Evolutionary conservation across 2,888 invertebrate genomes (phyloP).

Genomic region (Labia minor): DNA sequence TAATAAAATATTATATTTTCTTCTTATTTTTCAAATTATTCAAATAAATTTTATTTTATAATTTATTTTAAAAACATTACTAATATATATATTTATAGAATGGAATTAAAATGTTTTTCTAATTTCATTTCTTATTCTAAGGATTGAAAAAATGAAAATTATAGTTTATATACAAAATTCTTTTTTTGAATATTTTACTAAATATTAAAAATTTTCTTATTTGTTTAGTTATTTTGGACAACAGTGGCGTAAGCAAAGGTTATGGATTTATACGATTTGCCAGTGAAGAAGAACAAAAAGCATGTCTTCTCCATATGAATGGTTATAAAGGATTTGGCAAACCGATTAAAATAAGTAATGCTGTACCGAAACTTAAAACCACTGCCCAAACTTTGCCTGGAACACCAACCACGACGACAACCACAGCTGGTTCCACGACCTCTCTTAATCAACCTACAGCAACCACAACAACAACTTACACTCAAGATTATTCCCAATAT

Average conservation of each 20-base stretch:
- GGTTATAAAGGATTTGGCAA: conserved; percentile 83
- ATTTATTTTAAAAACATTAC: too few relatives aligned
- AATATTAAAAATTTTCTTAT: too few relatives aligned
- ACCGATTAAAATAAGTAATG: conserved; percentile 82
- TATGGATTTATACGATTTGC: conserved; percentile 94
- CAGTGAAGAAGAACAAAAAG: conserved; percentile 86
- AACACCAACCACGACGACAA: conserved; percentile 32
- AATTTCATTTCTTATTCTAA: conserved; percentile 15
- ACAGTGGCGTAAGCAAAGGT: conserved; percentile 82
- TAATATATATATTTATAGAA: too few relatives aligned
- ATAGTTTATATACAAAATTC: background rate
- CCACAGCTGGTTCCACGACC: conserved; percentile 31
- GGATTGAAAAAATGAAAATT: background rate
- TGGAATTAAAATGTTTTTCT: background rate
- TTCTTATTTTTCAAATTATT: too few relatives aligned
- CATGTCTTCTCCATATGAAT: conserved; percentile 86
- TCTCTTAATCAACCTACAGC: conserved; percentile 46
- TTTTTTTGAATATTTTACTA: too few relatives aligned
- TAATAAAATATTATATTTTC: too few relatives aligned
- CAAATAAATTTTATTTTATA: too few relatives aligned
- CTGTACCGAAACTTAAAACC: conserved; percentile 70
- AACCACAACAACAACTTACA: conserved; percentile 75
- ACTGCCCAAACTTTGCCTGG: conserved; percentile 16
- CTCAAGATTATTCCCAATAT: conserved; percentile 80
- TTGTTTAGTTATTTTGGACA: conserved; percentile 87